Base-by-base conservation (phyloP, 64 coral and sea anemone species). In the Cladopsammia gracilis region DNA sequence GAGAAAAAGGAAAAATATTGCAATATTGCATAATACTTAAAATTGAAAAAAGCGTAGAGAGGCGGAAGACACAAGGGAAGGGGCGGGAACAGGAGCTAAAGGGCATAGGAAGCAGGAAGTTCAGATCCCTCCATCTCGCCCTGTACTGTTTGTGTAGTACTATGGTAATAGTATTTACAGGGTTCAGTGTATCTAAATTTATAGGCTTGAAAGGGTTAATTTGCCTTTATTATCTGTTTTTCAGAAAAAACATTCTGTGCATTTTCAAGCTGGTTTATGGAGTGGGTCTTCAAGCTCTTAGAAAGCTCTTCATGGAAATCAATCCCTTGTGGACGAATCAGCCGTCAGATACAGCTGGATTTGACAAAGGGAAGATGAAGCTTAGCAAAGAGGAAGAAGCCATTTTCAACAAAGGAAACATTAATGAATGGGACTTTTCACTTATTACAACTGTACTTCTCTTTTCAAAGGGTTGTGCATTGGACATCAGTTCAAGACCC, bases 401-500 rank as follows among this genome's bases (percentile, higher is more conserved):
- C 4, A 15, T 26, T 23, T 93, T 93, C 48, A 93, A 87, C 48
- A 79, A n/a, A 62, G 91, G 91, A 57, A 56, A 93, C 91, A 93
- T 93, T 14, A 6, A 87, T 4, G 25, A 93, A 69, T 93, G 91
- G 91, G 91, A 93, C 62, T 84, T 93, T 70, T 93, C 91, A 8
- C 51, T 93, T 4, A 93, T 93, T 23, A 87, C 91, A 58, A 87
- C 71, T 49, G 91, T 71, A 23, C 91, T 93, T 19, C 62, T 93
- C 5, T 61, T 66, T 47, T 79, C 91, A 10, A 69, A 14, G 5
- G 71, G 26, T 26, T 93, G 91, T 66, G 44, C 16, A 10, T 4
- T 25, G 10, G 83, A 79, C 45, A 78, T 93, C 10, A 50, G 23
- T 62, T 56, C 70, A 26, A 70, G 54, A 77, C 79, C 82, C 14